A percentile compares a stretch with the other conserved stretches of the same genome.
Conservation (phyloP, 1,140 invertebrate species). For the Drosophila cardini region DNA sequence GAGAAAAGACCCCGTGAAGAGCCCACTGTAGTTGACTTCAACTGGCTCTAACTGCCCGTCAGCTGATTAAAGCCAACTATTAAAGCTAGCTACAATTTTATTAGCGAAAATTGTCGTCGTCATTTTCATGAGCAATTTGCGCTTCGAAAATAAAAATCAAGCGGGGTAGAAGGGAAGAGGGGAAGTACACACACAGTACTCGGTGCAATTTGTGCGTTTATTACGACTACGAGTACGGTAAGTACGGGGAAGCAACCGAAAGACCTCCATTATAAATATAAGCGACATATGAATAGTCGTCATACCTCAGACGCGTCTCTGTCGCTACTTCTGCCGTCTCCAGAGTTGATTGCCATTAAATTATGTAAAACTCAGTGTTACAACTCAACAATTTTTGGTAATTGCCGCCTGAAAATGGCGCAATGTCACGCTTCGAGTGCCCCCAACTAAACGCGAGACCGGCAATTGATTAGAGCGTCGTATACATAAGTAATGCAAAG, state of each 20-base stretch:
- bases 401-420: conserved; percentile 77
- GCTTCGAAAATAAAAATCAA: conserved; percentile 24
- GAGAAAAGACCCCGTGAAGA: neutral
- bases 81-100: conserved; percentile 58
- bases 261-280: conserved; percentile 47
- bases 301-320: conserved; percentile 27
- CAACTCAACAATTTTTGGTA: conserved; percentile 64
- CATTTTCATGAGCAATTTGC: conserved; percentile 56
- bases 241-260: neutral
- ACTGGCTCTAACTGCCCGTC: conserved; percentile 6
- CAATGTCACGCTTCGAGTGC: conserved; percentile 77
- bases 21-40: conserved; percentile 1
- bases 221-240: conserved; percentile 18
- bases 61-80: conserved; percentile 30
- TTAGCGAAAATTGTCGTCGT: conserved; percentile 68
- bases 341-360: conserved; percentile 77
- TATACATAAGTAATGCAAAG: conserved; percentile 49
- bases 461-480: conserved; percentile 75
- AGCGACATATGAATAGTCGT: conserved; percentile 35
- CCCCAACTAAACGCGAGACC: conserved; percentile 62
- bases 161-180: neutral
- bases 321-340: too few relatives aligned
- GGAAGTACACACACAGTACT: neutral
- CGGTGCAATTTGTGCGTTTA: conserved; percentile 43
- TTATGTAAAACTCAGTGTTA: conserved; percentile 75